A percentile compares a stretch with the other conserved stretches of the same genome.
Evolutionary conservation across 2,113 vertebrate species (phyloP).

Genomic region (Planiliza haematocheilus): DNA sequence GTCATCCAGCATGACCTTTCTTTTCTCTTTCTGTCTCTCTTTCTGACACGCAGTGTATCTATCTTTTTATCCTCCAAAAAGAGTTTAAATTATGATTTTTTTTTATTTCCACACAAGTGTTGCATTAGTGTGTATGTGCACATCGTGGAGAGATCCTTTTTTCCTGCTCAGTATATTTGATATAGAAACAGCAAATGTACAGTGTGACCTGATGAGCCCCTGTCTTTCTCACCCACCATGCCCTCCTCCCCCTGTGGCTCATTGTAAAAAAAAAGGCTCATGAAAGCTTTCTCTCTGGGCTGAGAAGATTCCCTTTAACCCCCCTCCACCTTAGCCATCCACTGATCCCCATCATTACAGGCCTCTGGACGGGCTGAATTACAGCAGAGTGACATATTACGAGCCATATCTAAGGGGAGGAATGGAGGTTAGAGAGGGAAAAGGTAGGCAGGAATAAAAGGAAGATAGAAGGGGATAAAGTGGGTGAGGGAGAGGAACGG

Average conservation of each 20-base stretch:
- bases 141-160: neutral
- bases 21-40: neutral
- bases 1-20: slow-evolving; percentile 13
- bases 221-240: neutral
- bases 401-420: slow-evolving; percentile 46
- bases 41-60: neutral
- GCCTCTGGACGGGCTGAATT: slow-evolving; percentile 72
- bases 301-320: slow-evolving; percentile 47
- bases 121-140: neutral
- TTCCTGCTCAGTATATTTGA: neutral
- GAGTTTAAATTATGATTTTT: neutral
- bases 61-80: neutral
- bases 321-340: slow-evolving; percentile 60
- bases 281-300: slow-evolving; percentile 61
- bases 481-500: slow-evolving; percentile 32
- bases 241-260: slow-evolving; percentile 5
- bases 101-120: slow-evolving; percentile 4
- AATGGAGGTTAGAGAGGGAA: slow-evolving; percentile 42
- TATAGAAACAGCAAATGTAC: slow-evolving; percentile 20
- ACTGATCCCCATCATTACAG: slow-evolving; percentile 70
- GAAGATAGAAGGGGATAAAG: slow-evolving; percentile 39
- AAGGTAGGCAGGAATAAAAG: slow-evolving; percentile 32
- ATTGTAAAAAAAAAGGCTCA: slow-evolving; percentile 42
- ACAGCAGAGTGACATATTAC: slow-evolving; percentile 80
- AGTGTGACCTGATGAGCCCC: slow-evolving; percentile 14